Percentiles rank a stretch among this genome's conserved stretches.
phyloP scores from a whole-genome alignment of 2,888 invertebrate genomes.

The Linnaemya vulpina region DNA sequence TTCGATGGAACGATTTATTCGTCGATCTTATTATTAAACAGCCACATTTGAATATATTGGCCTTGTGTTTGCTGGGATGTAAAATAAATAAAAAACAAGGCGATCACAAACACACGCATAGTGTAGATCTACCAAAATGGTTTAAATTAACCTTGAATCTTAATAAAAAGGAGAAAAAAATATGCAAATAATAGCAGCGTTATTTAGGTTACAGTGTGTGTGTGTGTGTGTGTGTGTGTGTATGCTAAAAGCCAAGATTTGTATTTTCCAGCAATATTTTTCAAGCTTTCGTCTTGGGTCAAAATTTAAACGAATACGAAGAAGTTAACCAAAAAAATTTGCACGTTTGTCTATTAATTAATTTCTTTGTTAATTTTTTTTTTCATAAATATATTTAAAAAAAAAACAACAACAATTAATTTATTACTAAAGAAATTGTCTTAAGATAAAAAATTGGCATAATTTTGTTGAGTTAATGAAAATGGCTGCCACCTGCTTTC shows the following conservation, averaged over 20 bases:
- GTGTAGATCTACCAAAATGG: not conserved
- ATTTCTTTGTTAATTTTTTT: slow-evolving; percentile 1
- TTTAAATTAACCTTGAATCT: slow-evolving; percentile 55
- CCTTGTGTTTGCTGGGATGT: slow-evolving; percentile 9
- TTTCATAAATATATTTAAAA: slow-evolving; percentile 21
- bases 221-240: too few relatives aligned
- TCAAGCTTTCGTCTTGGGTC: not conserved
- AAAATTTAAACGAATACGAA: slow-evolving; percentile 12
- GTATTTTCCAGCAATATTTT: slow-evolving; percentile 21
- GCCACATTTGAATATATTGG: too few relatives aligned
- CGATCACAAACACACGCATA: not conserved
- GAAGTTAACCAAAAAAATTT: slow-evolving; percentile 13
- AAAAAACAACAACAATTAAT: not conserved
- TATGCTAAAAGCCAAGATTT: slow-evolving; percentile 30
- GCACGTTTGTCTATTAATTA: slow-evolving; percentile 28
- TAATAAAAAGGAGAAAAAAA: slow-evolving; percentile 16
- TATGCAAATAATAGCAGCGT: slow-evolving; percentile 18
- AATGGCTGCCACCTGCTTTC: not conserved
- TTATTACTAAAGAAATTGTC: slow-evolving; percentile 9
- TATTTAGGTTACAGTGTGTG: slow-evolving; percentile 14
- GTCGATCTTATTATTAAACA: too few relatives aligned
- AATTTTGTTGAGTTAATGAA: not conserved
- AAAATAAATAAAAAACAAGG: not conserved
- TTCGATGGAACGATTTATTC: too few relatives aligned
- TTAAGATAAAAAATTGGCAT: not conserved